phyloP scores from a whole-genome alignment of 2,113 vertebrate species.

The Brachypteracias leptosomus region DNA sequence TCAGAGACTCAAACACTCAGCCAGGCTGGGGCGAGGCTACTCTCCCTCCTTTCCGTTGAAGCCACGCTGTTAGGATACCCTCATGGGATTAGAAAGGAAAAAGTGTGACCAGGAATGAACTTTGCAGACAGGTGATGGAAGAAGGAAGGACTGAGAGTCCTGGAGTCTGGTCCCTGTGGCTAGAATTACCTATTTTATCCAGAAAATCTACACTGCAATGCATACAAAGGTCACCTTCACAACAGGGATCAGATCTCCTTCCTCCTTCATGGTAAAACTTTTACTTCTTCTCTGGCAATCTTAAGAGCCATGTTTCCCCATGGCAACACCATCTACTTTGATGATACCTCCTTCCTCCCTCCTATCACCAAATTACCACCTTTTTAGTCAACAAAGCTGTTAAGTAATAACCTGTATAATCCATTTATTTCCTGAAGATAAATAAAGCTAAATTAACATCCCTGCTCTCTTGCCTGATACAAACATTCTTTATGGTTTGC shows the following conservation, averaged over 20 bases:
- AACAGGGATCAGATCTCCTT: not conserved
- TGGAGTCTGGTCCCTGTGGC: not conserved
- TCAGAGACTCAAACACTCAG: not conserved
- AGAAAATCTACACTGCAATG: not conserved
- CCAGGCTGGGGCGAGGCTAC: not conserved
- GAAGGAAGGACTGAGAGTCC: not conserved
- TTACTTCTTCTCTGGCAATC: not conserved
- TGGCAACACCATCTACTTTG: not conserved
- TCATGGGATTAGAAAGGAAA: not conserved
- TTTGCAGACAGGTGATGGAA: not conserved
- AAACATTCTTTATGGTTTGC: not conserved
- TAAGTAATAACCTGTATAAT: not conserved
- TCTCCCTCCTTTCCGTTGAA: not conserved
- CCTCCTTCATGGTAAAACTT: not conserved
- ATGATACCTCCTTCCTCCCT: not conserved
- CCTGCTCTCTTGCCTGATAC: not conserved
- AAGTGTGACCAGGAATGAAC: not conserved
- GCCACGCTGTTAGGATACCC: not conserved
- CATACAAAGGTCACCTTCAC: not conserved
- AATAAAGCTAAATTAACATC: not conserved
- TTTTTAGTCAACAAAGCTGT: not conserved
- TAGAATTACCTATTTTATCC: not conserved
- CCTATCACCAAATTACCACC: not conserved
- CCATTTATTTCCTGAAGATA: not conserved
- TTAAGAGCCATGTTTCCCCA: not conserved